Percentiles rank a stretch among this genome's conserved stretches.
phyloP scores from a whole-genome alignment of 2,888 invertebrate genomes.

The Argynnis bischoffii region DNA sequence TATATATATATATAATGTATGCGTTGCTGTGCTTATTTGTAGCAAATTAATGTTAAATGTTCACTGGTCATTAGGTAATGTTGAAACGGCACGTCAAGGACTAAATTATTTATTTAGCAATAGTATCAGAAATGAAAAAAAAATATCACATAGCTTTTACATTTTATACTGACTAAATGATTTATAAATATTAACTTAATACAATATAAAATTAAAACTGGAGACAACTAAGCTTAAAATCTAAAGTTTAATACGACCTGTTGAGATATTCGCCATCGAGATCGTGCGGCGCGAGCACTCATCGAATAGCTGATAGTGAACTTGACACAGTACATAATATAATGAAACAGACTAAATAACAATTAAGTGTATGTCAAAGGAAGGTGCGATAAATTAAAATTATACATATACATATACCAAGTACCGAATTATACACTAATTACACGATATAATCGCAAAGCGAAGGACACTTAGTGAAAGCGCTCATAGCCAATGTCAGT shows the following conservation, averaged over 20 bases:
- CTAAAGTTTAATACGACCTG: constrained; percentile 43
- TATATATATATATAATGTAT: constrained; percentile 7
- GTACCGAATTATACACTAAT: constrained; percentile 14
- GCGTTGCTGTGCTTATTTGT: constrained; percentile 17
- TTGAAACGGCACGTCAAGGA: constrained; percentile 38
- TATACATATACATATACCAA: constrained; percentile 11
- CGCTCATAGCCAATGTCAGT: constrained; percentile 21
- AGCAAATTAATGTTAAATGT: constrained; percentile 16
- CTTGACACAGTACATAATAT: constrained; percentile 5
- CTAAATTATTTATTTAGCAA: constrained; percentile 62
- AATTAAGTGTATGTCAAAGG: not conserved
- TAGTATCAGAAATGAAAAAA: constrained; percentile 57
- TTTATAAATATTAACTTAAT: constrained; percentile 42
- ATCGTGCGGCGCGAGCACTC: constrained; percentile 3
- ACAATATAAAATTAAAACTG: constrained; percentile 29
- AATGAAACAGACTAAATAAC: constrained; percentile 18
- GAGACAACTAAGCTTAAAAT: constrained; percentile 29
- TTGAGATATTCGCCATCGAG: constrained; percentile 10
- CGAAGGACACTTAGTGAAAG: constrained; percentile 13
- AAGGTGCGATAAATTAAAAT: constrained; percentile 21
- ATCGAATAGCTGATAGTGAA: not conserved
- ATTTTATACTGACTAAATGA: constrained; percentile 59
- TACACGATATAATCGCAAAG: constrained; percentile 17
- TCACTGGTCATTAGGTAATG: constrained; percentile 20
- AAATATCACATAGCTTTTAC: constrained; percentile 75